Evolutionary conservation across 2,888 invertebrate species (phyloP), one percentile per base, ranked within the genome.

Genomic region (Eristalis pertinax): DNA sequence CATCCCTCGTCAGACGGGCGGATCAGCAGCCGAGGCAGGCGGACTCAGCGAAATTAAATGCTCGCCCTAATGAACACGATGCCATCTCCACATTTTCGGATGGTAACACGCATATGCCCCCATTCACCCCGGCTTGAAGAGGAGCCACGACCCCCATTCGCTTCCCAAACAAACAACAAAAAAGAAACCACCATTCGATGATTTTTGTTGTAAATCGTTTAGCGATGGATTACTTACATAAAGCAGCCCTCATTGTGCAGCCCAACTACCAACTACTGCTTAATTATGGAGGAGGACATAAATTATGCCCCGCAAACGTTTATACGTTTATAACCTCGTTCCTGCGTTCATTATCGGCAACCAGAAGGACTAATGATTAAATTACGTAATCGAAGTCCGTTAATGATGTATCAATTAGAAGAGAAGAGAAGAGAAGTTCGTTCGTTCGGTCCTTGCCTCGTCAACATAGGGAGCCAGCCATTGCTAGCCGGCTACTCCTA

Each of bases 361-460:
- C 50, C 19, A 50, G 50, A 76, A 43, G 60, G 68, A 50, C 68
- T 67, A 76, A 76, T 68, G 76, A 76, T 76, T 75, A 75, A 60
- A 76, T 76, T 76, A 76, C 76, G 76, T 60, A 68, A 76, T 76
- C 60, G 60, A 68, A 76, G 58, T 62, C 41, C 76, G 76, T 76
- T 76, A 76, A 68, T 76, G 68, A 76, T 68, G 76, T 67, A 60
- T 68, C 76, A 76, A 76, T 76, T 68, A 76, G 62, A 50, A 26
- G 26, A 26, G 26, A 4, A 26, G 26, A 26, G 26, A 8, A 43
- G 32, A 38, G 38, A 60, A 76, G 29, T 41, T 68, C 60, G 67
- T 60, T 43, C n/a, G 22, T 15, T 60, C 24, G 26, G 11, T 15
- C 1, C 22, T 32, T 32, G 32, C 8, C 32, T 0, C n/a, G 29